Evolutionary conservation across 2,113 vertebrate species (phyloP), one percentile per base, ranked within the genome.

Genomic region (Leucopsar rothschildi): DNA sequence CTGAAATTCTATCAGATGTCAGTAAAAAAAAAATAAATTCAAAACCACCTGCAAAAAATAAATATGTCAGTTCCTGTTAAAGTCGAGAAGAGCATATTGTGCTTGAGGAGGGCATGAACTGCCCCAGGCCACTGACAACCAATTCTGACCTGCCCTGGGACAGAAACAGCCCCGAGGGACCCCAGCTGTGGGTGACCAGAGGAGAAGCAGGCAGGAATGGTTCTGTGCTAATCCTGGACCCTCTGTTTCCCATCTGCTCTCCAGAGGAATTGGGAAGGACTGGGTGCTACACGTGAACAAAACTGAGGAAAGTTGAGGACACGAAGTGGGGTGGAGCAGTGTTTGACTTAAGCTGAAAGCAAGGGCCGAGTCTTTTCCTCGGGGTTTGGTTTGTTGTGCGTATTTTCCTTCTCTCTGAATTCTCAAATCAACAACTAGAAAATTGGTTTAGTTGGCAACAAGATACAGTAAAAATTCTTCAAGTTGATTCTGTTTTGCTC

Each of bases 71-170:
- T 31, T 90, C 37, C 31, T 49, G 23, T 57, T 80, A 31, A 61
- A 40, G 13, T 64, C 59, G 64, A 50, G 71, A 66, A 82, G 27
- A 47, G 6, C 0, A 0, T 49, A 20, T 28, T 68, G 31, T 4
- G 5, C 27, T 15, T 76, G 44, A 66, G 37, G 23, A 68, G 6
- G 28, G 27, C 27, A 12, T 49, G 52, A 79, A 37, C 31, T 42
- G 27, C 17, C 15, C 28, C 6, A 2, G n/a, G 28, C n/a, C 4
- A 3, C 5, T 49, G 31, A 70, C 28, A 72, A 18, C 28, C 24
- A 40, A 3, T 28, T 91, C 59, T 64, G 27, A 55, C 25, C 11
- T 4, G 5, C 2, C 1, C 31, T 50, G 49, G 22, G 16, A 17
- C 10, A 55, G 53, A 68, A 53, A 40, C 63, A 64, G 5, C 12